A percentile compares a stretch with the other conserved stretches of the same genome.
Conservation (phyloP, 1,140 invertebrate species). For the Drosophila mojavensis region DNA sequence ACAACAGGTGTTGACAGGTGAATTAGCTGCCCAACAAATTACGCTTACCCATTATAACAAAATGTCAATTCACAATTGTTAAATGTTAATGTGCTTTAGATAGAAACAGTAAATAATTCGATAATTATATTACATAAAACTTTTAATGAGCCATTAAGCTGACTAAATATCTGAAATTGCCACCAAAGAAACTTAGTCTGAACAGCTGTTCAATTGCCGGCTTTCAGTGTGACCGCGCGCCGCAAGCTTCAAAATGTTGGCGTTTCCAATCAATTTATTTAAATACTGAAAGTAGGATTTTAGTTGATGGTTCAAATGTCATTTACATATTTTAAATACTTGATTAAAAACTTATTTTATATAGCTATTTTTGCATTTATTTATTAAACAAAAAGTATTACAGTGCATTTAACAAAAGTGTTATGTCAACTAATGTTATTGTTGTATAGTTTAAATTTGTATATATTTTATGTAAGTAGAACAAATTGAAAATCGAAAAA, state of each 20-base stretch:
- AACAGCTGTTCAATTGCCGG: constrained; percentile 37
- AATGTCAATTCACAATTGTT: neutral
- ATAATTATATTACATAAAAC: constrained; percentile 2
- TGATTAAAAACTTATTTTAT: constrained; percentile 14
- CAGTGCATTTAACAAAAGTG: constrained; percentile 64
- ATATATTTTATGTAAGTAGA: constrained; percentile 43
- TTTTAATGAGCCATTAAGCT: constrained; percentile 8
- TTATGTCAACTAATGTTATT: constrained; percentile 62
- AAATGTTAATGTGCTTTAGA: neutral
- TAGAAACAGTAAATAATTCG: neutral
- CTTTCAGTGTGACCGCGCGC: constrained; percentile 38
- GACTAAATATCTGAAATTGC: constrained; percentile 23
- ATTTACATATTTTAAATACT: too few species aligned
- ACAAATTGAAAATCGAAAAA: constrained; percentile 51
- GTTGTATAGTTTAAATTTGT: constrained; percentile 60
- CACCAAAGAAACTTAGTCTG: neutral
- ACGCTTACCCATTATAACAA: neutral
- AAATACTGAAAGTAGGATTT: neutral
- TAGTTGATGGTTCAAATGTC: neutral
- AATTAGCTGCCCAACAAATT: neutral
- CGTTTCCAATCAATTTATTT: neutral
- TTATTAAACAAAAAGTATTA: constrained; percentile 65
- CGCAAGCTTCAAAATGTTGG: neutral
- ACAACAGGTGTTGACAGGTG: constrained; percentile 53
- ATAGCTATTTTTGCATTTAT: constrained; percentile 66